A percentile compares a stretch with the other conserved stretches of the same genome.
Conservation (phyloP, 2,888 invertebrate genomes). For the Eretmocerus hayati region DNA sequence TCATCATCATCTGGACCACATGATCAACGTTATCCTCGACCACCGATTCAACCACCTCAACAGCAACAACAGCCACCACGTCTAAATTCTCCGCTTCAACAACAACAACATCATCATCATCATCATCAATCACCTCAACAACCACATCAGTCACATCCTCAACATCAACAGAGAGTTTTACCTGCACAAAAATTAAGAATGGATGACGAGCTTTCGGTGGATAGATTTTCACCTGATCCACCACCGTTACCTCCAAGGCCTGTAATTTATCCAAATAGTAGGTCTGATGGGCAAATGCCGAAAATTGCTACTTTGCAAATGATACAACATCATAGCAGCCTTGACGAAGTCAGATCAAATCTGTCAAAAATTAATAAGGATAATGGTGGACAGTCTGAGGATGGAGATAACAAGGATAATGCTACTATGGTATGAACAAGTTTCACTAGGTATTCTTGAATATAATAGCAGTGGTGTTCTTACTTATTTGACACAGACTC, state of each 20-base stretch:
- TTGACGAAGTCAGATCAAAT: constrained; percentile 25
- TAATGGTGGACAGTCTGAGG: too few species aligned
- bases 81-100: neutral
- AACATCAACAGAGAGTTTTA: neutral
- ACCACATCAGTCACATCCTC: neutral
- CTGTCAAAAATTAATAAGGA: too few species aligned
- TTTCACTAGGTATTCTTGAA: too few species aligned
- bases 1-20: neutral
- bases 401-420: constrained; percentile 10
- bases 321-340: constrained; percentile 51
- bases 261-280: constrained; percentile 44
- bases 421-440: constrained; percentile 3
- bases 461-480: too few species aligned
- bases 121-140: constrained; percentile 8
- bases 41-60: neutral
- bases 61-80: constrained; percentile 2
- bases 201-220: constrained; percentile 37
- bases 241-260: constrained; percentile 46
- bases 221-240: constrained; percentile 40
- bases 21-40: too few species aligned
- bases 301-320: constrained; percentile 62
- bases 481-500: too few species aligned
- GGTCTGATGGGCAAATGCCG: constrained; percentile 47
- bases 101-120: neutral
- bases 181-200: constrained; percentile 28